phyloP scores from a whole-genome alignment of 2,797 vertebrate genomes.

The Echeneis naucrates region DNA sequence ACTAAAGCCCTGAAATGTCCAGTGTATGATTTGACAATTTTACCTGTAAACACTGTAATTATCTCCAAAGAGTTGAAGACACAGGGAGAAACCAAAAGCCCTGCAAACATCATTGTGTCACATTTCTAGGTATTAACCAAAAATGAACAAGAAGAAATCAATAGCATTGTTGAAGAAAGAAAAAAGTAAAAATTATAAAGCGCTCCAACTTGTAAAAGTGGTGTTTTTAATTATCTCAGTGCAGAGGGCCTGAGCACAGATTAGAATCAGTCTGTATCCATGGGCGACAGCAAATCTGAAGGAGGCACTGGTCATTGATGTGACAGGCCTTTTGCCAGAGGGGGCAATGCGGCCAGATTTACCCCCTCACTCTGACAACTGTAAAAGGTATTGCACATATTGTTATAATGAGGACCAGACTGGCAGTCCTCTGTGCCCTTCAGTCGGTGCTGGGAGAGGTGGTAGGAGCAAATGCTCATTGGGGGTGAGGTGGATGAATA shows the following conservation, averaged over 20 bases:
- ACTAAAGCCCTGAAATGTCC: constrained; percentile 64
- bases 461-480: constrained; percentile 15
- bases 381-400: constrained; percentile 88
- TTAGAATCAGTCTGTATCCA: constrained; percentile 79
- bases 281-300: constrained; percentile 79
- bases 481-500: constrained; percentile 17
- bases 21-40: constrained; percentile 68
- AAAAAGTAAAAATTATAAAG: constrained; percentile 9
- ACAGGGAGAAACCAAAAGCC: neutral
- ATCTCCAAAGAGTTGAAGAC: constrained; percentile 58
- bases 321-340: constrained; percentile 81
- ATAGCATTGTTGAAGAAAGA: neutral
- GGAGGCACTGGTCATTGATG: constrained; percentile 80
- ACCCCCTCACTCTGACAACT: constrained; percentile 86
- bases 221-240: constrained; percentile 78
- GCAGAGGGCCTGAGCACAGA: constrained; percentile 61
- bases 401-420: constrained; percentile 87
- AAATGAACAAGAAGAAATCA: neutral
- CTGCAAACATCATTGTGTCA: constrained; percentile 47
- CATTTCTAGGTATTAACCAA: constrained; percentile 26
- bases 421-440: constrained; percentile 81
- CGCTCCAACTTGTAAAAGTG: constrained; percentile 54
- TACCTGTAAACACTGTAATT: constrained; percentile 71
- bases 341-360: constrained; percentile 78
- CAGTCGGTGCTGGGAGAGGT: constrained; percentile 55